Evolutionary conservation across 2,113 vertebrate species (phyloP), one percentile per base, ranked within the genome.

Genomic region (Hyperopisus bebe): DNA sequence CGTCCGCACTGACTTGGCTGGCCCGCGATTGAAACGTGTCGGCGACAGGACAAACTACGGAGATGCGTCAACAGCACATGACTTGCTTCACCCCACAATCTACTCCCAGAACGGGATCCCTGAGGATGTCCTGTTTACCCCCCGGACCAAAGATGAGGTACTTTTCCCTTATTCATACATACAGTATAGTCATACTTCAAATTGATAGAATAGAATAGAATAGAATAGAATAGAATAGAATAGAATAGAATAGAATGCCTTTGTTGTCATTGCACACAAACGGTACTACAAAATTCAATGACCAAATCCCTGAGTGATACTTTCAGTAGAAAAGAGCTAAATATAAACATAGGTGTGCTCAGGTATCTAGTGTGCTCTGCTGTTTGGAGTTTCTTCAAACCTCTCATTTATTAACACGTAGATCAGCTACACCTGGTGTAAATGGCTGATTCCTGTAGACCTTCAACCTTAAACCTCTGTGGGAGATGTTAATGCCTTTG

Each of bases 101-200:
- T 95, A 95, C 85, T 91, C 93, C 44, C 91, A 95, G 53, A 95
- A 91, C 2, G 97, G 97, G 35, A 95, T 97, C 62, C 93, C 95
- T 21, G 95, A 97, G 89, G 93, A 91, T 42, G 95, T 97, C 89
- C 93, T 98, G 91, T 95, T 97, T 53, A 94, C 94, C 91, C 93
- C 95, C 89, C 96, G 97, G 88, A 93, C 94, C 83, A 98, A 97
- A 90, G 89, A 94, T 44, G 96, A 99, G 97, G 97, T 99, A 46
- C 7, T 27, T 7, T 27, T 55, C n/a, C 55, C 84, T 47, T 35
- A 46, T 51, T 31, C 86, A 35, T 58, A 39, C 10, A 35, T 24
- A 46, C 55, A 58, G 55, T 88, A 42, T n/a, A 88, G 21, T 21
- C 39, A 87, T 47, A 35, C 15, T 31, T 70, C 19, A 83, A 83